Evolutionary conservation across 2,888 invertebrate species (phyloP), one percentile per base, ranked within the genome.

Genomic region (Diplolepis rosae): DNA sequence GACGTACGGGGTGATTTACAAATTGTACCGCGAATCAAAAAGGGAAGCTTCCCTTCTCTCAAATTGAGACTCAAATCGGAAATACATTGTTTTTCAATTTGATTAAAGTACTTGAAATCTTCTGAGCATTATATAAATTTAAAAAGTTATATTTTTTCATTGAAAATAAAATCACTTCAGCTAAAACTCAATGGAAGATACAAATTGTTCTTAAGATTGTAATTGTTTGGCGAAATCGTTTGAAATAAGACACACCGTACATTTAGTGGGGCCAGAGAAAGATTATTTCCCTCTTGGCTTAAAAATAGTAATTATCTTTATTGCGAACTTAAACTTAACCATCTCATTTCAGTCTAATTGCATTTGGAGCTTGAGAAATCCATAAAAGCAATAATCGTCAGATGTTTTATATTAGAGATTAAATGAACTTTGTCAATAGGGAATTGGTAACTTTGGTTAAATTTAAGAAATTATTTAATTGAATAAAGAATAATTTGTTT

Each of bases 261-360:
- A 54, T 70, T 56, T 65, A 28, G 22, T 75, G 73, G 80, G 75
- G 79, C 73, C 68, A 45, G 45, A 65, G 11, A 52, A 65, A 56
- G 66, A 48, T 68, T 66, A 65, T 70, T 71, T 72, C 66, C 35
- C 75, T 67, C 73, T 71, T 72, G 70, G 72, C 71, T 68, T 71
- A 70, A 76, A 85, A 83, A 86, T 80, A 81, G 79, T 84, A 86
- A 87, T 87, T 86, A 87, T 84, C 84, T 84, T 86, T 85, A 87
- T 87, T 86, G 82, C 82, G 1, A 65, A 51, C 52, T 30, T 39
- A 69, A 28, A 39, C 39, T 61, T 22, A 61, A 39, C n/a, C 39
- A 39, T n/a, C 61, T 24, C 39, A 39, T n/a, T 39, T 24, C 35
- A 35, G 61, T n/a, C 27, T 22, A 39, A 35, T 24, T 35, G 56